phyloP scores from a whole-genome alignment of 2,113 vertebrate genomes.

The Mustela lutreola region DNA sequence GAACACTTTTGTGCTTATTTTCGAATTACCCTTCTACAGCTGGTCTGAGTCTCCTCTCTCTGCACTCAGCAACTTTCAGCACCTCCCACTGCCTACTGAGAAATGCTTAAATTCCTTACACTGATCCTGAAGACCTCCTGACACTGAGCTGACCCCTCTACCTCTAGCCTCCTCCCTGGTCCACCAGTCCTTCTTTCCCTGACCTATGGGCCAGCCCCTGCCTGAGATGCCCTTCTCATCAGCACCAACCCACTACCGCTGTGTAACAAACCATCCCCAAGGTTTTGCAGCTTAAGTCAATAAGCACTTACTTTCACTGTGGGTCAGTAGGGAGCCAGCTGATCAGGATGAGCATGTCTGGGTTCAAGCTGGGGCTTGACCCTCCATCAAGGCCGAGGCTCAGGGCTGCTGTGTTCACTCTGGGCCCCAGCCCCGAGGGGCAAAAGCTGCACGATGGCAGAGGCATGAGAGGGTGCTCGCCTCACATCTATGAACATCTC shows the following conservation, averaged over 20 bases:
- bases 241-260: neutral
- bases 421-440: neutral
- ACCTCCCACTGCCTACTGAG: neutral
- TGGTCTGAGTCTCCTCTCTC: neutral
- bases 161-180: neutral
- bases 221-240: neutral
- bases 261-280: neutral
- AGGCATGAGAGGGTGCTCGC: neutral
- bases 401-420: neutral
- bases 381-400: neutral
- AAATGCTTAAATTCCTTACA: neutral
- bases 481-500: neutral
- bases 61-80: neutral
- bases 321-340: neutral
- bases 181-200: neutral
- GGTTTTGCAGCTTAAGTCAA: neutral
- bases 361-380: neutral
- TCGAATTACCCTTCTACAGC: neutral
- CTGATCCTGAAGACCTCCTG: neutral
- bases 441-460: neutral
- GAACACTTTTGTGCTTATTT: neutral
- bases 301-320: neutral
- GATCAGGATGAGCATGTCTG: neutral
- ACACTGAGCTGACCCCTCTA: neutral
- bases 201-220: neutral